Percentiles rank a stretch among this genome's conserved stretches.
These are phyloP conservation scores for Epinotia nisella DNA, from an alignment of 2,888 invertebrate genomes.

Conservation along the genomic window DNA sequence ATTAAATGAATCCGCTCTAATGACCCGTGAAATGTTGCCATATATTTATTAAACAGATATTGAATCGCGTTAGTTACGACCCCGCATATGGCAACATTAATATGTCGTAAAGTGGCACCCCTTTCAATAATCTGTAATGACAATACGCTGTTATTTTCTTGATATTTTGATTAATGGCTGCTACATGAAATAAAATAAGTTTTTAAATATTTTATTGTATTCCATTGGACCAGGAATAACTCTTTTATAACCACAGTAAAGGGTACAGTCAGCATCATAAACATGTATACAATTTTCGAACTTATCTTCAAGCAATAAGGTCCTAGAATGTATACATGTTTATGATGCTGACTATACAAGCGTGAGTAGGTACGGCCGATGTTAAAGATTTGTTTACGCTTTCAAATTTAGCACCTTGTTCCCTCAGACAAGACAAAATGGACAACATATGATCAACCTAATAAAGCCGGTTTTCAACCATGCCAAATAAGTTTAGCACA, in stretches of 20 bases:
- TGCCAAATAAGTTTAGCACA: no score
- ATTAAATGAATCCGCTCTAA: constrained; percentile 45
- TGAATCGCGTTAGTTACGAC: constrained; percentile 54
- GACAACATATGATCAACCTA: no score
- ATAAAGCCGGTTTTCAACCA: no score
- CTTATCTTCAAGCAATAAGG: no score
- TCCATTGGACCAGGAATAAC: background rate
- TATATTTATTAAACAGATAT: constrained; percentile 53
- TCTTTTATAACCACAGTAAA: background rate
- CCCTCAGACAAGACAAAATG: no score
- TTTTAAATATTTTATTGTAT: constrained; percentile 13
- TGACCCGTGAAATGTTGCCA: constrained; percentile 53
- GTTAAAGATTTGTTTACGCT: no score
- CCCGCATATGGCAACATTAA: constrained; percentile 56
- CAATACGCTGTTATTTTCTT: constrained; percentile 37
- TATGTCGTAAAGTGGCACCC: constrained; percentile 52
- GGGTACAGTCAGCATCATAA: no score
- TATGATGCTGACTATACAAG: no score
- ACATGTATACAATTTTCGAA: no score
- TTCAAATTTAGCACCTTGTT: no score
- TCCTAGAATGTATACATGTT: no score
- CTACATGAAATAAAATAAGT: constrained; percentile 14
- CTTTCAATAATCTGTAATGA: constrained; percentile 43
- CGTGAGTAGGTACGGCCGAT: no score
- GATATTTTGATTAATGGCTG: constrained; percentile 21